Base-by-base conservation (phyloP, 2,888 invertebrate species). In the Exephanes ischioxanthus region DNA sequence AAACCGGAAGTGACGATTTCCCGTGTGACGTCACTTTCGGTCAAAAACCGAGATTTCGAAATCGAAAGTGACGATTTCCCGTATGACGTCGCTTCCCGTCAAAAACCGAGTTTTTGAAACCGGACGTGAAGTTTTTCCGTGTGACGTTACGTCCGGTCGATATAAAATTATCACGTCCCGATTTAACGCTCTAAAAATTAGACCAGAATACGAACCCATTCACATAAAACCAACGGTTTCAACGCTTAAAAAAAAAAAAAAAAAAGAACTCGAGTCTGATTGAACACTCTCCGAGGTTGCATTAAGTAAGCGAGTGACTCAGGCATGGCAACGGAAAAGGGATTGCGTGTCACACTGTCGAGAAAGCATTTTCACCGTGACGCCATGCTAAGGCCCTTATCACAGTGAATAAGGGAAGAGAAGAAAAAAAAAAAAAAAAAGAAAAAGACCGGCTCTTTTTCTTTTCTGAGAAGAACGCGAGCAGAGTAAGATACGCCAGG, bases 321-420 rank as follows among this genome's bases (percentile, higher is more conserved):
- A 37, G 48, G 3, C 26, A 67, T n/a, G 7, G 19, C 51, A 79
- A 73, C 33, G 33, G 53, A 82, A 78, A 80, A 80, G 67, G 80
- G 72, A 85, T 83, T 80, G 80, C 77, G 85, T 83, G 83, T 83
- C 80, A 77, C 80, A 48, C 79, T 58, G 76, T 80, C 80, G 78
- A 67, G 78, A 77, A 68, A 77, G 80, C 77, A 80, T 82, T 85
- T 80, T 83, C 73, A 73, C 80, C 80, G 83, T 77, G 77, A 51
- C 77, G 76, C 73, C 73, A 61, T 76, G 71, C 66, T 67, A 79
- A 83, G 80, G 83, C 80, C 85, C 83, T 85, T 85, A 85, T 85
- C 85, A 76, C 80, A 19, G 78, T 41, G 37, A 37, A 70, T 45
- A 48, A 61, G 72, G 71, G 33, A 48, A 67, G 68, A 77, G 83